A percentile compares a stretch with the other conserved stretches of the same genome.
phyloP scores from a whole-genome alignment of 2,113 vertebrate species.

The Oxyura jamaicensis region DNA sequence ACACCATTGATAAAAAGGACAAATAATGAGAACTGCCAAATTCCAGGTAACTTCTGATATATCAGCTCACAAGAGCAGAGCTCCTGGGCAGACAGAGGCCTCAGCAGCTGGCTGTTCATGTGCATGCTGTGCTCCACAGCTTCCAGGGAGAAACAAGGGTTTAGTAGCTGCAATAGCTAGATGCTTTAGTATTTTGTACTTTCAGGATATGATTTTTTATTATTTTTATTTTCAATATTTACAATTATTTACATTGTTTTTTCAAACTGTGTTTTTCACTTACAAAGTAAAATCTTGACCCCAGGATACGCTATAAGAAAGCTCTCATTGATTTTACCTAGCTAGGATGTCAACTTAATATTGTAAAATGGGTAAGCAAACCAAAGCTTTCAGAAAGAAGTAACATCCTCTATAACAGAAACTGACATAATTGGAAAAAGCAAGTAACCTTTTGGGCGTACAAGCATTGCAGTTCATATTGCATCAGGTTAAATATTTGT shows the following conservation, averaged over 20 bases:
- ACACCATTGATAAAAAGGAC: background rate
- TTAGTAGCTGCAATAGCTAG: background rate
- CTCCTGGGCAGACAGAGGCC: background rate
- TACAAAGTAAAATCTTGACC: background rate
- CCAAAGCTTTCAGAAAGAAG: background rate
- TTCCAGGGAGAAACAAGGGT: background rate
- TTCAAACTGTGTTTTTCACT: background rate
- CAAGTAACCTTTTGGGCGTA: background rate
- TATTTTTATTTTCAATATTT: background rate
- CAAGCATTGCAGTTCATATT: background rate
- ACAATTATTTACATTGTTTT: background rate
- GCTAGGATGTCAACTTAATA: background rate
- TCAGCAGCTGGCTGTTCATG: background rate
- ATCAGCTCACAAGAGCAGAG: background rate
- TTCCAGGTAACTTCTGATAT: background rate
- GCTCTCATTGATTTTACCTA: background rate
- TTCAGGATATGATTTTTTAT: background rate
- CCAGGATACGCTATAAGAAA: background rate
- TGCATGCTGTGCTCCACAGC: background rate
- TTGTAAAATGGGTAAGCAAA: background rate
- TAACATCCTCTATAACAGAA: background rate
- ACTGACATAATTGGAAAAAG: background rate
- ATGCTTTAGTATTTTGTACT: background rate
- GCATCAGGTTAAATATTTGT: background rate
- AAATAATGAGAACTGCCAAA: background rate